Evolutionary conservation across 2,797 vertebrate genomes (phyloP), one percentile per base, ranked within the genome.

Genomic region (Kryptolebias ocellatus): DNA sequence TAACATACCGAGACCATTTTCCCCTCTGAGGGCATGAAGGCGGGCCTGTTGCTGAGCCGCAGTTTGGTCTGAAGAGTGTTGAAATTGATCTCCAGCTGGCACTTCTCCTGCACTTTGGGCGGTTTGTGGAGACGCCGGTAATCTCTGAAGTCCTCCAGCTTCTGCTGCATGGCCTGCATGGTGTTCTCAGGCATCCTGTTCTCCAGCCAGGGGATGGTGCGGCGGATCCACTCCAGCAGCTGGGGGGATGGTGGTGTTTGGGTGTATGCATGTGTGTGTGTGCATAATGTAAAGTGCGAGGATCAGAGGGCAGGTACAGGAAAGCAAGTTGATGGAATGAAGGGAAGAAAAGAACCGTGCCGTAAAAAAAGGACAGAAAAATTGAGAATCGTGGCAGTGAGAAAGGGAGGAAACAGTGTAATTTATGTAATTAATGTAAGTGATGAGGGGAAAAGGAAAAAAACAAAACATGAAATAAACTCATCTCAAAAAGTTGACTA

Each of bases 151-250:
- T 99, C 98, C 92, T 99, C 98, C 87, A 99, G 94, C 80, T 99
- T 99, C 93, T 98, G 97, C 94, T 99, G 97, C 98, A 99, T 99
- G 89, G 96, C 97, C 27, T 96, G 95, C 98, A 99, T 99, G 89
- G 98, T 99, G 93, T 97, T 99, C 92, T 99, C 97, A 0, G 98
- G 97, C 44, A 90, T 53, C 0, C 96, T 94, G 91, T 99, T 98
- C 92, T 99, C 98, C 92, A 99, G 90, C 98, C 98, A 99, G 0
- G 98, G 98, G 85, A 99, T 96, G 77, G 98, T 99, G 71, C 96
- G 95, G 3, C 96, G 95, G 89, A 99, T 99, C 98, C 98, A 99
- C 88, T 99, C 98, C 91, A 99, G 70, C 83, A 99, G 91, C 98
- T 99, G 77, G 12, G 17, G 53, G 64, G 60, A 44, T 17, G 47